Evolutionary conservation across 2,797 vertebrate species (phyloP), one percentile per base, ranked within the genome.

Genomic region (Myoxocephalus aenaeus): DNA sequence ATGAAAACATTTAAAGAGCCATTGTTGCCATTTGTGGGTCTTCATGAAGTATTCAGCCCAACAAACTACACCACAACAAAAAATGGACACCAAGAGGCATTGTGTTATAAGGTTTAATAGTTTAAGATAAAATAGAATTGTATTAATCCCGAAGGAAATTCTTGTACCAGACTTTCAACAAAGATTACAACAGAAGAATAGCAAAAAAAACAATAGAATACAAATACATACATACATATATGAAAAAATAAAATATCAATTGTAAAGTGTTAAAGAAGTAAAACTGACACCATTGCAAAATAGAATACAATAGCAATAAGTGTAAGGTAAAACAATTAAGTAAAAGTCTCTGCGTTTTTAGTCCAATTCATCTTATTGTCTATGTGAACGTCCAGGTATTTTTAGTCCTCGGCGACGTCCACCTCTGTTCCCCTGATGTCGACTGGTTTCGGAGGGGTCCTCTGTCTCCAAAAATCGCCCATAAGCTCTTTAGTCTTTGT

Each of bases 1-100:
- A 67, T 65, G 27, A 5, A 77, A 81, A 84, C 61, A 79, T 63
- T 79, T 73, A 40, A 65, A 36, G 20, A 75, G 34, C 32, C n/a
- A 65, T 22, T 68, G 27, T n/a, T n/a, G 20, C 48, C 48, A 50
- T 50, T 50, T 50, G 44, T 46, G 17, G 17, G 44, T 46, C 44
- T 46, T 46, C 1, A 42, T 42, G 13, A 42, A 14, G 13, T 42
- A 14, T 42, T 14, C 40, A 42, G 3, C 40, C 40, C 73, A 89
- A 42, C 32, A 87, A 82, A 82, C 66, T n/a, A 50, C 34, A 34
- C 11, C 25, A 27, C 25, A 27, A 27, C 1, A 27, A 27, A 27
- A 27, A 27, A 1, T 27, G 25, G 38, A 75, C 4, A 14, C 56
- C 48, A 46, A 58, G 54, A 51, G 20, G 22, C 48, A 59, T 76